Evolutionary conservation across 2,797 vertebrate species (phyloP), one percentile per base, ranked within the genome.

Genomic region (Poeciliopsis turneri): DNA sequence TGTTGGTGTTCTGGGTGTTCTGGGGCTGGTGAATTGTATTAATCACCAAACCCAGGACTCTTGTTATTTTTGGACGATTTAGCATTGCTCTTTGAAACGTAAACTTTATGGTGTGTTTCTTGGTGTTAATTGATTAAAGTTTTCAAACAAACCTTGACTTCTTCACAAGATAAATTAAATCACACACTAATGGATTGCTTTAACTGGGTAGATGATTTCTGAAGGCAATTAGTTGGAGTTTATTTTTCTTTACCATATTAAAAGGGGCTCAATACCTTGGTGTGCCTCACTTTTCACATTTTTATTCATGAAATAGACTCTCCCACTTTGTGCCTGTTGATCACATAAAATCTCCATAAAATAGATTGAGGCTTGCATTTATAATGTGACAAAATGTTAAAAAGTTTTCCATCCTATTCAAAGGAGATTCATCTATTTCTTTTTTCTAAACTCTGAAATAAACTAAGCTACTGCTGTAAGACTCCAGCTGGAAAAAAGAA

Each of bases 401-500:
- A 68, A 68, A 20, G 9, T 41, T 41, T n/a, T 69, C 3, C 23
- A 41, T 41, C 11, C 36, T n/a, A 13, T n/a, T 70, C 68, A 70
- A 61, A 70, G 15, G 13, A 12, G 41, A 45, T 69, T 82, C 79
- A 79, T 84, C 72, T 82, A 85, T 73, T 86, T 86, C 47, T 86
- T 86, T 51, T 70, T 85, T 83, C 78, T 86, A 82, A 89, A 87
- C 81, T 87, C 82, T 45, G 85, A 87, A 84, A 89, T 81, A 81
- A 89, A 87, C 81, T 85, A 84, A 92, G 89, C 86, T 78, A 75
- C 83, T 82, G 81, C 87, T 87, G 87, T 88, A 86, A 89, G 86
- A 86, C 77, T 75, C 61, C 36, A 74, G 79, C 74, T 78, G 74
- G 72, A 64, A 84, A 80, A 85, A 87, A 86, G 83, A 87, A 89